A percentile compares a stretch with the other conserved stretches of the same genome.
Evolutionary conservation across 2,888 invertebrate genomes (phyloP).

Genomic region (Opisthograptis luteolata): DNA sequence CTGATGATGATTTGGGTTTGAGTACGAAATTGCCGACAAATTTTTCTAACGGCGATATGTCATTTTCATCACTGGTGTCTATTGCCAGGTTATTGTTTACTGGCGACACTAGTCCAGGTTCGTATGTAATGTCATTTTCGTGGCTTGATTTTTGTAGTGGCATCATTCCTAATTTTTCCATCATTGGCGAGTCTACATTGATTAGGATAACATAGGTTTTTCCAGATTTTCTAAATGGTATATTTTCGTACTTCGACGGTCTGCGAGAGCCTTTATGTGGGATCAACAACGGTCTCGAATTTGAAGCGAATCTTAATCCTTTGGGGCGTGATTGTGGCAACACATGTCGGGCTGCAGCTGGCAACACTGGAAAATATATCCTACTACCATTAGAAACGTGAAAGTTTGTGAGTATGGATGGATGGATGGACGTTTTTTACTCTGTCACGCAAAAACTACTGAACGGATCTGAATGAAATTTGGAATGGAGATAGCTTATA

Average conservation of each 20-base stretch:
- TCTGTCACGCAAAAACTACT: too few species aligned
- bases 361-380: constrained; percentile 26
- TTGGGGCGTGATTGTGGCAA: constrained; percentile 1
- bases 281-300: not conserved
- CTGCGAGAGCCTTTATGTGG: not conserved
- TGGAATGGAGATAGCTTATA: too few species aligned
- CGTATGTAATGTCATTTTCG: too few species aligned
- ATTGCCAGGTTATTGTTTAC: too few species aligned
- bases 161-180: not conserved
- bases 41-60: not conserved
- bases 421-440: too few species aligned
- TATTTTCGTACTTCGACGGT: not conserved
- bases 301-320: not conserved
- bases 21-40: too few species aligned
- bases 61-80: too few species aligned
- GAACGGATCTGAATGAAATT: too few species aligned
- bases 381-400: too few species aligned
- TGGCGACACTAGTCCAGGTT: too few species aligned
- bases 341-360: constrained; percentile 4
- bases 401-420: too few species aligned
- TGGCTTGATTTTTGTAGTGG: not conserved
- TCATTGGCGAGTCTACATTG: not conserved
- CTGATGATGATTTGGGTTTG: too few species aligned
- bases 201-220: not conserved
- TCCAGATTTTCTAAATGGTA: not conserved